A percentile compares a stretch with the other conserved stretches of the same genome.
Conservation (phyloP, 2,797 vertebrate species). For the Ptychadena robeensis region DNA sequence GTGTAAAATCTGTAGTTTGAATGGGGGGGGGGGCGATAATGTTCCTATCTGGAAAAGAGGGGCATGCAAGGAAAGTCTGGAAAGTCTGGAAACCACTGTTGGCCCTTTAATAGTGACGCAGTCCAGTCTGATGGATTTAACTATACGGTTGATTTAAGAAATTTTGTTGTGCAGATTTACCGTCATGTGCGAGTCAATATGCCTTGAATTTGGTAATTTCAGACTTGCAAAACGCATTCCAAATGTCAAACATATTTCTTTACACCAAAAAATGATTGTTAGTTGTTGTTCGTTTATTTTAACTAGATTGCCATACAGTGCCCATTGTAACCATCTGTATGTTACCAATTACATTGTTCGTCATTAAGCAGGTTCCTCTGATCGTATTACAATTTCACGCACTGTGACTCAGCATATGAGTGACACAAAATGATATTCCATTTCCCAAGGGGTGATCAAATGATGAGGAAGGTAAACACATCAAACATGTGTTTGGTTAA, state of each 20-base stretch:
- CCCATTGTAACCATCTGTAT: conserved; percentile 8
- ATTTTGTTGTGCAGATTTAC: not conserved
- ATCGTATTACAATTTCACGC: conserved; percentile 45
- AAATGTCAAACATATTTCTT: conserved; percentile 23
- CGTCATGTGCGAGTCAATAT: not conserved
- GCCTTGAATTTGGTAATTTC: not conserved
- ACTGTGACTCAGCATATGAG: conserved; percentile 72
- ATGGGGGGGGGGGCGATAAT: too few species aligned
- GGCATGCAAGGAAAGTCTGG: too few species aligned
- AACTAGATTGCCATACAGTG: conserved; percentile 5
- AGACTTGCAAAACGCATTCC: not conserved
- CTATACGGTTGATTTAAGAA: not conserved
- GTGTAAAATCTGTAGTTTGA: too few species aligned
- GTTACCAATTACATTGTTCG: conserved; percentile 34
- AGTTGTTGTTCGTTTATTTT: not conserved
- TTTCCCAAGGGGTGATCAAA: conserved; percentile 45
- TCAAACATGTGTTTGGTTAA: not conserved
- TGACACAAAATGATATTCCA: conserved; percentile 59
- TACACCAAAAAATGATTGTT: not conserved
- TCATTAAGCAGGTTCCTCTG: not conserved
- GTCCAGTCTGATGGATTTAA: not conserved
- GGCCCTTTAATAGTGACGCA: not conserved
- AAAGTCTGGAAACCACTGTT: too few species aligned
- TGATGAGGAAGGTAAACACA: conserved; percentile 64
- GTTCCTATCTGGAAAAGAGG: too few species aligned